Percentiles rank a stretch among this genome's conserved stretches.
These are phyloP conservation scores for Lithophane socia DNA, from an alignment of 2,888 invertebrate genomes.

Conservation along the genomic window DNA sequence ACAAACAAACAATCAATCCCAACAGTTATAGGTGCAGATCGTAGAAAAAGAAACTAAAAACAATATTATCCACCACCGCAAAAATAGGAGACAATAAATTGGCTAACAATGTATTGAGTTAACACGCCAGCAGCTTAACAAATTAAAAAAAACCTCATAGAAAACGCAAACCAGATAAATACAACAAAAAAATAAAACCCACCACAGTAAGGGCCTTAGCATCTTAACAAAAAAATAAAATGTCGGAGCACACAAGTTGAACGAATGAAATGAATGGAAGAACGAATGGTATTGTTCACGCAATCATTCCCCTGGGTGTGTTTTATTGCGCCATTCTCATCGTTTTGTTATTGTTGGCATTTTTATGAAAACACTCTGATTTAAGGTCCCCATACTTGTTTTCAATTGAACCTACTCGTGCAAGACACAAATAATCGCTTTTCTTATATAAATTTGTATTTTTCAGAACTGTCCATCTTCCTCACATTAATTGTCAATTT, in stretches of 20 bases:
- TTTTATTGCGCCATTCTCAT: slow-evolving; percentile 68
- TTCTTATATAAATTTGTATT: background rate
- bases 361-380: slow-evolving; percentile 54
- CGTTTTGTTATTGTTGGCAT: slow-evolving; percentile 61
- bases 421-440: slow-evolving; percentile 2
- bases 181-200: slow-evolving; percentile 10
- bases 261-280: slow-evolving; percentile 69
- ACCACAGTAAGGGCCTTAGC: slow-evolving; percentile 18
- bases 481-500: background rate
- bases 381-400: slow-evolving; percentile 42
- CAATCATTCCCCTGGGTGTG: slow-evolving; percentile 70
- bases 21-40: background rate
- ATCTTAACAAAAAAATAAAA: slow-evolving; percentile 57
- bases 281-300: slow-evolving; percentile 72
- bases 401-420: slow-evolving; percentile 43
- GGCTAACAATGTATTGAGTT: background rate
- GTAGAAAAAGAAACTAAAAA: too few relatives aligned
- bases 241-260: slow-evolving; percentile 62
- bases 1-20: background rate
- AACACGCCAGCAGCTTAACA: slow-evolving; percentile 2
- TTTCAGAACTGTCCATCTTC: background rate
- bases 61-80: too few relatives aligned
- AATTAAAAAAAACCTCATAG: slow-evolving; percentile 7
- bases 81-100: background rate
- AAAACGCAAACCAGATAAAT: slow-evolving; percentile 21